Evolutionary conservation across 2,797 vertebrate species (phyloP).

Genomic region (Sebastes flavidus): DNA sequence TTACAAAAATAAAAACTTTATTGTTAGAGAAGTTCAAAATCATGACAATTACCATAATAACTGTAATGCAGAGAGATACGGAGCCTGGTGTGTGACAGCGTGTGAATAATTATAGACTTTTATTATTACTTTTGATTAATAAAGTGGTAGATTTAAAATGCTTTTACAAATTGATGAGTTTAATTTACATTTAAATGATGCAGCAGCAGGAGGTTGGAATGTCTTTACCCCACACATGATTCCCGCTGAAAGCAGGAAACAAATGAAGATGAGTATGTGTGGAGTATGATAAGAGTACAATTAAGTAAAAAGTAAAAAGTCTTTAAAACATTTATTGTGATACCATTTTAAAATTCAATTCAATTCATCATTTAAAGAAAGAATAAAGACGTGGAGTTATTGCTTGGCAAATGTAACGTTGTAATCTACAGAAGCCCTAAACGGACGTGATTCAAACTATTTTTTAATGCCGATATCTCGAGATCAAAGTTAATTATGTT

Average conservation of each 20-base stretch:
- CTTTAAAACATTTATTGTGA: not conserved
- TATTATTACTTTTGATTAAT: not conserved
- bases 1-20: not conserved
- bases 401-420: not conserved
- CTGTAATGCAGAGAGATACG: not conserved
- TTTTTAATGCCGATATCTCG: no score
- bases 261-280: not conserved
- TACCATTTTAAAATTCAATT: not conserved
- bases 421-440: not conserved
- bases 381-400: not conserved
- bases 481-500: no score
- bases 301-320: not conserved
- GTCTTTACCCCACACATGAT: not conserved
- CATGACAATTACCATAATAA: not conserved
- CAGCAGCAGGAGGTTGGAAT: not conserved
- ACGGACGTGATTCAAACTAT: no score
- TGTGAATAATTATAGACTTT: not conserved
- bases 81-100: not conserved
- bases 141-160: not conserved
- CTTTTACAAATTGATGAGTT: slow-evolving; percentile 1
- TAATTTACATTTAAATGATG: slow-evolving; percentile 10
- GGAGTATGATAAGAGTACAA: not conserved
- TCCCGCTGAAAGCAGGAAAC: not conserved
- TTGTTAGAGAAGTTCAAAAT: not conserved
- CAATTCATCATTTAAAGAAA: not conserved